Evolutionary conservation across 2,113 vertebrate species (phyloP), one percentile per base, ranked within the genome.

Genomic region (Hypomesus transpacificus): DNA sequence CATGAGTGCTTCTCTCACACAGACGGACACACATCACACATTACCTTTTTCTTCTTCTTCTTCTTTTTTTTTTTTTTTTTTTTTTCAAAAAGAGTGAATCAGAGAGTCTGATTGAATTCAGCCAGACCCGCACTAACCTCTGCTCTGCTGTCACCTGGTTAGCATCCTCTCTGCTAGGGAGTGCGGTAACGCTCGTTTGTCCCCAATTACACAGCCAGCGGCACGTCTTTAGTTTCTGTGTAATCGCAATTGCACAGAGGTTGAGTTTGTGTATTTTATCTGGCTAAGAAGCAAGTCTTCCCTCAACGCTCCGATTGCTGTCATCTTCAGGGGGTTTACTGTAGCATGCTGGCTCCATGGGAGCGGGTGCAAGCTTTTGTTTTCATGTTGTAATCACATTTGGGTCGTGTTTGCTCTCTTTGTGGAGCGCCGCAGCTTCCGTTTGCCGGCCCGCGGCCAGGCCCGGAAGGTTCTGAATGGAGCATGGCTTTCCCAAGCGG

Each of bases 401-500:
- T 21, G 1, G 57, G 26, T 57, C 5, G 0, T 17, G 63, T 65
- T 76, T 73, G 31, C 52, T 50, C n/a, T 75, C 22, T 58, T 57
- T 67, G 18, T 7, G 13, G 18, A 68, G 53, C 46, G 21, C 20
- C 0, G 20, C 58, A 50, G 22, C 58, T 72, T 77, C 57, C 73
- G 75, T 14, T 67, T 73, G 72, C 67, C 51, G 62, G 53, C 31
- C 57, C n/a, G 72, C 39, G 58, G 67, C 20, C 6, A 20, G 53
- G 65, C 66, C 53, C 58, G 64, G 50, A 20, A 67, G 39, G 50
- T 31, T 21, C 26, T 57, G 22, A 70, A 17, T 8, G 11, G 21
- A 13, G 20, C 61, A 16, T 26, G 13, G 31, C 65, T 71, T 75
- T 72, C 75, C 81, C 75, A 75, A 53, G 50, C 53, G 78, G 67